phyloP scores from a whole-genome alignment of 2,888 invertebrate genomes.

The Arenicola marina region DNA sequence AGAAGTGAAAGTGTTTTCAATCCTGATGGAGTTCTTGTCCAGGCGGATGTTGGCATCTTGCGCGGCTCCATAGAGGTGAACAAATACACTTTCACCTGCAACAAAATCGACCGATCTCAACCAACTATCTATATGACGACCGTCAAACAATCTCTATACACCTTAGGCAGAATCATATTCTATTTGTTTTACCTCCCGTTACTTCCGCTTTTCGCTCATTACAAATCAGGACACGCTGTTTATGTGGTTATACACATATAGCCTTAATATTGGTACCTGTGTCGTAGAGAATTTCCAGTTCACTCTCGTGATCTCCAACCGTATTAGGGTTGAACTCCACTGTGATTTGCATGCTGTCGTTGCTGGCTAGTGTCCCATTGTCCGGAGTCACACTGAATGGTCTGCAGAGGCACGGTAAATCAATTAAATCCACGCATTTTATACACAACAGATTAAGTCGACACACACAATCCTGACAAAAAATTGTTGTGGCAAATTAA shows the following conservation, averaged over 20 bases:
- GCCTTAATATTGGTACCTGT: slow-evolving; percentile 54
- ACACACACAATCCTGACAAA: not conserved
- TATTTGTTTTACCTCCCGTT: too few species aligned
- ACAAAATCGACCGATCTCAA: too few species aligned
- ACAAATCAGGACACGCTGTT: too few species aligned
- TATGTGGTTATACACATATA: too few species aligned
- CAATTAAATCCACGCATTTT: too few species aligned
- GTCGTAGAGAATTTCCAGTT: slow-evolving; percentile 55
- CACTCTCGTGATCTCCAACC: slow-evolving; percentile 50
- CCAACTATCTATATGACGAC: not conserved
- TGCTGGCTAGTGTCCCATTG: slow-evolving; percentile 52
- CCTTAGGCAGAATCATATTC: slow-evolving; percentile 1
- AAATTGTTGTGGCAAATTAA: not conserved
- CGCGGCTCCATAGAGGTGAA: slow-evolving; percentile 56
- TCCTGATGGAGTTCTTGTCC: slow-evolving; percentile 57
- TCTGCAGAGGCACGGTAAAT: too few species aligned
- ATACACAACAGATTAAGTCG: too few species aligned
- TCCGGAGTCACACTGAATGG: slow-evolving; percentile 58
- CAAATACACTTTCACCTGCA: slow-evolving; percentile 57
- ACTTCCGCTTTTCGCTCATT: too few species aligned
- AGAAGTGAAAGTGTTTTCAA: slow-evolving; percentile 60
- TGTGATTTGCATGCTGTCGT: slow-evolving; percentile 58
- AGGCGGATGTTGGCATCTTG: slow-evolving; percentile 58
- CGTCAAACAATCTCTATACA: not conserved
- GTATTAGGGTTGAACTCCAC: slow-evolving; percentile 55